Evolutionary conservation across 2,888 invertebrate genomes (phyloP).

Genomic region (Cabera pusaria): DNA sequence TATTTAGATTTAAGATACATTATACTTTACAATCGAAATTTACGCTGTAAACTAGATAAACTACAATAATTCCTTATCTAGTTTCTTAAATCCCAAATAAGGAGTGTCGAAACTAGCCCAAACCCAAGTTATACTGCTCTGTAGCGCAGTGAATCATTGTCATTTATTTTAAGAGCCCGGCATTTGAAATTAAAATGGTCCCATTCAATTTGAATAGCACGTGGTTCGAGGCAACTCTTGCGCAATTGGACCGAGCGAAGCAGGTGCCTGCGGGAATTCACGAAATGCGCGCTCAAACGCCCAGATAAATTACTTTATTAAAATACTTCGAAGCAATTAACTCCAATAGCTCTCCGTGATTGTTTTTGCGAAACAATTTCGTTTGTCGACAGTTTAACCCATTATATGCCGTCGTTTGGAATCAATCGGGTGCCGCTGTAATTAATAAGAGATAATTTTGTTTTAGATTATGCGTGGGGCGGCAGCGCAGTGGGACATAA

Average conservation of each 20-base stretch:
- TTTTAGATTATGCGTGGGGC: constrained; percentile 11
- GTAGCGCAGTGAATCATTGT: constrained; percentile 49
- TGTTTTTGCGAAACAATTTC: constrained; percentile 41
- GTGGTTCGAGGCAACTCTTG: constrained; percentile 37
- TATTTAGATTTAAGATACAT: no score
- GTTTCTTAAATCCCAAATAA: no score
- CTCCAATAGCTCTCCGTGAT: constrained; percentile 27
- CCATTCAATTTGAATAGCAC: constrained; percentile 44
- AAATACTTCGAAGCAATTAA: constrained; percentile 28
- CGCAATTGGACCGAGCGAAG: constrained; percentile 10
- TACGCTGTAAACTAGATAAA: no score
- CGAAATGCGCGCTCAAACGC: constrained; percentile 36
- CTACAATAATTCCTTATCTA: no score
- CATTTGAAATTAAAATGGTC: constrained; percentile 51
- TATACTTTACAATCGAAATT: no score
- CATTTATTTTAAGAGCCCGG: constrained; percentile 32
- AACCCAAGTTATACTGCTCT: constrained; percentile 1
- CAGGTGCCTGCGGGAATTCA: constrained; percentile 56
- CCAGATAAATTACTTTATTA: constrained; percentile 33
- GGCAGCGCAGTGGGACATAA: no score
- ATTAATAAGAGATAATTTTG: constrained; percentile 27
- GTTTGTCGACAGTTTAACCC: constrained; percentile 16
- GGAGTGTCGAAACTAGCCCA: neutral
- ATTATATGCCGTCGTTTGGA: constrained; percentile 29
- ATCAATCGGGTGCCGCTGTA: constrained; percentile 38